Base-by-base conservation (phyloP, 2,888 invertebrate genomes). In the Mimumesa dahlbomi region DNA sequence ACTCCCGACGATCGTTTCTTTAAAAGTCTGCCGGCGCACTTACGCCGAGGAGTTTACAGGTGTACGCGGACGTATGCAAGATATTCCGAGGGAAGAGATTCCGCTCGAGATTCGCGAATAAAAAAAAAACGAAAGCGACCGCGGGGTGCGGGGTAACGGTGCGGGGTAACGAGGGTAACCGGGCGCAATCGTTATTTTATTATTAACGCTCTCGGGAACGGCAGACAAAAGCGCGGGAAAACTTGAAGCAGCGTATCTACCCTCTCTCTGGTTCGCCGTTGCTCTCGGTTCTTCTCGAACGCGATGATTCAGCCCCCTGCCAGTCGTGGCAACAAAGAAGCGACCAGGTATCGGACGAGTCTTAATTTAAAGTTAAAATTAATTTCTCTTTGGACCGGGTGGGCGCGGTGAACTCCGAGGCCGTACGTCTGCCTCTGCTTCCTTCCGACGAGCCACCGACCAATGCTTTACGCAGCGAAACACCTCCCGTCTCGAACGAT, bases 281-380 rank as follows among this genome's bases (percentile, higher is more conserved):
- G 48, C 63, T 57, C 59, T 65, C 66, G 50, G 58, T 61, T 53
- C 46, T 65, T 53, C 75, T 54, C 66, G 22, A 48, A 57, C 11
- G 57, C 64, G 74, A 74, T 73, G 78, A 82, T 78, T 82, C 78
- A 71, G 70, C 57, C 70, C 71, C 70, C 48, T 72, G 72, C 69
- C 75, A 79, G 75, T 72, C 59, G 76, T 75, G 77, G 82, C 85
- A 85, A 88, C 88, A 89, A 89, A 89, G 87, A 84, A 64, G 83
- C 81, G 81, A 82, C 85, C 86, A 85, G 86, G 85, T 88, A 88
- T 88, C 85, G 84, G 82, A 79, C 82, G 84, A 87, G 86, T 88
- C 87, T 88, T 88, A 88, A 89, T 89, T 89, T 89, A 89, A 89
- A 89, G 85, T 89, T 89, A 81, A 89, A 89, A 89, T 89, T 89